Evolutionary conservation across 2,888 invertebrate species (phyloP), one percentile per base, ranked within the genome.

Genomic region (Sarcophaga subvicina): DNA sequence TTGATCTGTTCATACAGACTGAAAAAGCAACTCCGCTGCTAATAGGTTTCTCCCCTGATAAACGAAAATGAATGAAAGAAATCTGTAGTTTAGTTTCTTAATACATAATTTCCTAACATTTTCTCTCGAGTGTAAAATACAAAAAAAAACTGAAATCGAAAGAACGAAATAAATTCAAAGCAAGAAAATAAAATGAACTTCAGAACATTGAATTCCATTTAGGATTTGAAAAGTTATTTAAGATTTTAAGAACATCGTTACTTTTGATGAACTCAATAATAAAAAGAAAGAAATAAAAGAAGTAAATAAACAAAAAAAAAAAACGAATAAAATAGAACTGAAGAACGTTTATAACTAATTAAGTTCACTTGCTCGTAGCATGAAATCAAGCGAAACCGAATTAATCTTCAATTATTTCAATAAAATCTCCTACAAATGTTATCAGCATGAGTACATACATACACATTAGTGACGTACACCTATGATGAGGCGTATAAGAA

Each of bases 241-340:
- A 75, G 70, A 75, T 79, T 73, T 84, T 70, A 82, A 64, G 76
- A 82, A 66, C 59, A 76, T 71, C 82, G 71, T 72, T 77, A 77
- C 25, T 71, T 83, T 47, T 82, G 17, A 17, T 64, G 64, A 25
- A 64, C 54, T 54, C 54, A 14, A 54, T 14, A 12, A 54, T 4
- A 54, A 54, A 54, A 54, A 54, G 4, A 54, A 54, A 54, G 1
- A 49, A 49, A 14, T 54, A 54, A 54, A 14, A 54, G 17, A 54
- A 54, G 17, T 54, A 54, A 54, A 54, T 54, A 54, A 54, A 4
- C 12, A 54, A 17, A 54, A 22, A 54, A 17, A 54, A 22, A 14
- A 49, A 54, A 62, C 14, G 72, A 20, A 27, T 27, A 67, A 62
- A 54, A 54, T 54, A 60, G 20, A 80, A 80, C 59, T 66, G 37